These are phyloP conservation scores for Siphamia tubifer DNA, from an alignment of 2,113 vertebrate genomes.

Conservation along the genomic window DNA sequence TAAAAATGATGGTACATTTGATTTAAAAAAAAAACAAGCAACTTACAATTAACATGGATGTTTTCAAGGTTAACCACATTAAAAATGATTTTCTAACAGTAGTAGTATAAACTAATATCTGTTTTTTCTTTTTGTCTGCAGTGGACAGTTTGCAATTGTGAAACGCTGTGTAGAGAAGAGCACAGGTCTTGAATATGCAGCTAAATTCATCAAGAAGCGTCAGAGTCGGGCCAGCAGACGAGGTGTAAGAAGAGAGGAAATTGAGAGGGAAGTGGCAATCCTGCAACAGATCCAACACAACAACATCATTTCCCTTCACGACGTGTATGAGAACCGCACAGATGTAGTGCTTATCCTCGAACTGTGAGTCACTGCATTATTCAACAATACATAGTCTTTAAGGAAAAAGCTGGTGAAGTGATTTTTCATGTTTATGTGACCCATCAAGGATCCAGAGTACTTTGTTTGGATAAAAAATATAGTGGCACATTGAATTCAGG, in stretches of 20 bases:
- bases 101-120: not conserved
- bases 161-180: conserved; percentile 89
- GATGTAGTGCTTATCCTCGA: conserved; percentile 96
- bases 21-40: not conserved
- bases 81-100: not conserved
- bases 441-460: too few species aligned
- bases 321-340: conserved; percentile 93
- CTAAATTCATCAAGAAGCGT: conserved; percentile 97
- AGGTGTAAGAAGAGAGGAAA: conserved; percentile 89
- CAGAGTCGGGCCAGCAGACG: conserved; percentile 88
- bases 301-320: conserved; percentile 90
- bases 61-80: not conserved
- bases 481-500: too few species aligned
- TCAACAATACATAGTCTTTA: too few species aligned
- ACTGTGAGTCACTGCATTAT: conserved; percentile 90
- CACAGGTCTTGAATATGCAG: conserved; percentile 84
- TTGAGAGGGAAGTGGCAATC: conserved; percentile 92
- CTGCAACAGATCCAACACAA: conserved; percentile 89
- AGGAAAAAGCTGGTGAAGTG: too few species aligned
- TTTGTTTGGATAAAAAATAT: too few species aligned
- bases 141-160: conserved; percentile 97
- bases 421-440: too few species aligned
- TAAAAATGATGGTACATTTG: not conserved
- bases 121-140: conserved; percentile 63
- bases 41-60: not conserved